Base-by-base conservation (phyloP, 2,797 vertebrate genomes). In the Enteromius treurensis region DNA sequence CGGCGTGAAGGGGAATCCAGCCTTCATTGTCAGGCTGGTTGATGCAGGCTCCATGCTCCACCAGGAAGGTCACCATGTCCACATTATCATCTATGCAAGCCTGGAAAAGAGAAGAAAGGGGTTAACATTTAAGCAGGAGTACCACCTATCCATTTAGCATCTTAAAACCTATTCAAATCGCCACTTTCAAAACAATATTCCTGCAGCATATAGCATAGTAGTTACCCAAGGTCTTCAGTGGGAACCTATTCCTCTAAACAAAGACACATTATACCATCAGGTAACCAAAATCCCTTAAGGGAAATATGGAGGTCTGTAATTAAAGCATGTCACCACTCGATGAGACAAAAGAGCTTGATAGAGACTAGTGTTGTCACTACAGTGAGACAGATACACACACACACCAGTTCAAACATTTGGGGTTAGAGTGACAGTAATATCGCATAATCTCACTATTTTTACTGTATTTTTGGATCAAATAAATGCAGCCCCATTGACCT, bases 11-110 rank as follows among this genome's bases (percentile, higher is more conserved):
- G 88, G 98, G 98, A 93, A 99, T 99, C 98, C 98, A 99, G 94
- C 98, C 98, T 94, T 99, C 98, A 67, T 99, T 99, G 94, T 99
- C 98, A 32, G 98, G 98, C 95, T 99, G 98, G 94, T 99, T 98
- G 95, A 99, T 97, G 95, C 95, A 94, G 91, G 98, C 98, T 90
- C 97, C 97, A 86, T 98, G 96, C 92, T 98, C 97, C 93, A 99
- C 98, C 89, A 99, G 95, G 95, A 99, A 99, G 86, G 97, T 99
- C 94, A 99, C 98, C 98, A 99, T 99, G 94, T 99, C 98, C 86
- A 99, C 93, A 89, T 99, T 99, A 94, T 99, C 98, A 90, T 99
- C 98, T 93, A 99, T 99, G 94, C 98, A 99, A 68, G 98, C 98
- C 98, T 99, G 92, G 65, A 92, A 71, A 69, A 42, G 23, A 76